Evolutionary conservation across 2,888 invertebrate genomes (phyloP).

Genomic region (Rotaria sp.): DNA sequence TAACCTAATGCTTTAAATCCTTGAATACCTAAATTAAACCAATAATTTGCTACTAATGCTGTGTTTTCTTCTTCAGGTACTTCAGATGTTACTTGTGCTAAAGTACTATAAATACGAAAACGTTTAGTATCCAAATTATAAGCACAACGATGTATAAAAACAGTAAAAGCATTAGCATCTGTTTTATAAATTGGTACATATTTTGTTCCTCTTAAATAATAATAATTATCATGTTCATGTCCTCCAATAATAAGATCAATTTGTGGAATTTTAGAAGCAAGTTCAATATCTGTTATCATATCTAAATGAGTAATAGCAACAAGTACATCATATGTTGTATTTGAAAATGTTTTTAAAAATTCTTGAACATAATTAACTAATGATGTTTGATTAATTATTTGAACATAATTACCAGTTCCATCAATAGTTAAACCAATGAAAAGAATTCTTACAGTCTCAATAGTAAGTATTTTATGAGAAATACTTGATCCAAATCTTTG

Average conservation of each 20-base stretch:
- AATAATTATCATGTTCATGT: too few species aligned
- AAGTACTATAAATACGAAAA: not conserved
- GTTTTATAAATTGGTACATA: not conserved
- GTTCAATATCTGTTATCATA: not conserved
- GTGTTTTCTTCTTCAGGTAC: not conserved
- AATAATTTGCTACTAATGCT: too few species aligned
- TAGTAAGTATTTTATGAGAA: too few species aligned
- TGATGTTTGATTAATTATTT: not conserved
- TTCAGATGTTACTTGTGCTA: not conserved
- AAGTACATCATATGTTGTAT: not conserved
- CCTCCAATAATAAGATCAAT: not conserved
- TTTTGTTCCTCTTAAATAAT: not conserved
- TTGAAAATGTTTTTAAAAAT: not conserved
- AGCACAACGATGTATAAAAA: conserved; percentile 13
- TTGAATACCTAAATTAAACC: too few species aligned
- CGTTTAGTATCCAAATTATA: not conserved
- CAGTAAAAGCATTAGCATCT: not conserved
- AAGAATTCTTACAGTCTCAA: too few species aligned
- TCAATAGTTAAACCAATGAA: too few species aligned
- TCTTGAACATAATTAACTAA: not conserved
- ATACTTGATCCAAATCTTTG: not conserved
- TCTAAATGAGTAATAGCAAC: not conserved
- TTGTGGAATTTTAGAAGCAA: not conserved
- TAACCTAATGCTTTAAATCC: too few species aligned
- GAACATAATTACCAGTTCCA: not conserved